These are phyloP conservation scores for Ambastaia sidthimunki DNA, from an alignment of 2,797 vertebrate species.

Conservation along the genomic window DNA sequence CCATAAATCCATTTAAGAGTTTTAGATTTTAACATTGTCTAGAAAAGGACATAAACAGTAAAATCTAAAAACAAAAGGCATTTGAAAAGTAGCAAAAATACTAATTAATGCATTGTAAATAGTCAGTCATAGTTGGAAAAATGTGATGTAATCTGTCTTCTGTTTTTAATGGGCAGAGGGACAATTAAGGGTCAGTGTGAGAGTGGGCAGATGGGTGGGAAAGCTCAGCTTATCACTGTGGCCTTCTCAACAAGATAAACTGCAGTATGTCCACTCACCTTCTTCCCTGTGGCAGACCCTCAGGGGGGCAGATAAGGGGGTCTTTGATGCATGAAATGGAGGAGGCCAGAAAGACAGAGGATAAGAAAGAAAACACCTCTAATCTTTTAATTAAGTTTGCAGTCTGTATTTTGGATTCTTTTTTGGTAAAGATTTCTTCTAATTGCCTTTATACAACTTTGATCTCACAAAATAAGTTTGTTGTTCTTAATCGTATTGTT, in stretches of 20 bases:
- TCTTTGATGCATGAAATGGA: constrained; percentile 59
- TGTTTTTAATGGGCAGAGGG: constrained; percentile 21
- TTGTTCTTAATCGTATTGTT: not conserved
- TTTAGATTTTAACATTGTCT: not conserved
- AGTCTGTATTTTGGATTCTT: not conserved
- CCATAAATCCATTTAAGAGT: not conserved
- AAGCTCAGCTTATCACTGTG: constrained; percentile 47
- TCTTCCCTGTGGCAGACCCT: constrained; percentile 55
- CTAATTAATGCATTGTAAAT: too few species aligned
- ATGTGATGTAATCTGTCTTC: constrained; percentile 39
- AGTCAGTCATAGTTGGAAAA: too few species aligned
- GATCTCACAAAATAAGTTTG: constrained; percentile 1
- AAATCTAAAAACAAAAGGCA: too few species aligned
- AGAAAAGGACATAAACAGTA: too few species aligned
- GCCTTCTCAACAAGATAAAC: constrained; percentile 57
- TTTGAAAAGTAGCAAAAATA: too few species aligned
- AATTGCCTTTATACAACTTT: not conserved
- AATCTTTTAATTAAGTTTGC: constrained; percentile 34
- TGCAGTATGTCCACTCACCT: constrained; percentile 59
- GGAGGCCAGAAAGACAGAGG: constrained; percentile 27
- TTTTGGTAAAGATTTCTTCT: constrained; percentile 5
- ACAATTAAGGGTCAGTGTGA: constrained; percentile 34
- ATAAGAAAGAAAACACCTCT: constrained; percentile 55
- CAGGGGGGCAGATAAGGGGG: constrained; percentile 59
- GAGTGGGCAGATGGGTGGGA: constrained; percentile 45